Base-by-base conservation (phyloP, 2,888 invertebrate genomes). In the Cephus runcator region DNA sequence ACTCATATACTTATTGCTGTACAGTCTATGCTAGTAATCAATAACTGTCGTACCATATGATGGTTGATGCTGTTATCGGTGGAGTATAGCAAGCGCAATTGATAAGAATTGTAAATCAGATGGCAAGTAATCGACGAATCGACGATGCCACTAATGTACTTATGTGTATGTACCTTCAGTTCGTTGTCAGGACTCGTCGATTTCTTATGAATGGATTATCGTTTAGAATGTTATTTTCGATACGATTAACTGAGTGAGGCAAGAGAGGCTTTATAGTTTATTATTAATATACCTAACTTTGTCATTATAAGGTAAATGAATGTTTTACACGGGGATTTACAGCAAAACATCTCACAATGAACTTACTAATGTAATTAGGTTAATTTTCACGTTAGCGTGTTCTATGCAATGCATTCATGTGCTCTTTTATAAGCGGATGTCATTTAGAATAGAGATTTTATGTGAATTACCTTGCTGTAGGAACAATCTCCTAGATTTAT, bases 231-330 rank as follows among this genome's bases (percentile, higher is more conserved):
- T 56, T 56, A 56, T 56, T 56, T 56, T 56, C 56, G 23, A 56
- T 56, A 56, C 56, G 56, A 56, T 56, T 56, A 56, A 56, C 23
- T 56, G 56, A 69, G 56, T 34, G 76, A 77, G 69, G 69, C 77
- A 77, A 75, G 34, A 75, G 75, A 56, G 69, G 71, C 75, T 78
- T 56, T 76, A 68, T 74, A 75, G 23, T 36, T 34, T 31, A 69
- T 34, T 75, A 76, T 56, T 71, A 71, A 56, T 56, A 56, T 69
- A 75, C 40, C 2, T 40, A 78, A 74, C 74, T 78, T 69, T 71
- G 78, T 78, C 34, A 69, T 77, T 77, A 23, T 56, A 36, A 75
- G 73, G 3, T 76, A 71, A 68, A 69, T 31, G 40, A 76, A 23
- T 78, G 36, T 69, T 71, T 34, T 30, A 56, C 33, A 31, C 69